Percentiles rank a stretch among this genome's conserved stretches.
These are phyloP conservation scores for Hestina assimilis DNA, from an alignment of 1,140 invertebrate genomes.

Conservation along the genomic window DNA sequence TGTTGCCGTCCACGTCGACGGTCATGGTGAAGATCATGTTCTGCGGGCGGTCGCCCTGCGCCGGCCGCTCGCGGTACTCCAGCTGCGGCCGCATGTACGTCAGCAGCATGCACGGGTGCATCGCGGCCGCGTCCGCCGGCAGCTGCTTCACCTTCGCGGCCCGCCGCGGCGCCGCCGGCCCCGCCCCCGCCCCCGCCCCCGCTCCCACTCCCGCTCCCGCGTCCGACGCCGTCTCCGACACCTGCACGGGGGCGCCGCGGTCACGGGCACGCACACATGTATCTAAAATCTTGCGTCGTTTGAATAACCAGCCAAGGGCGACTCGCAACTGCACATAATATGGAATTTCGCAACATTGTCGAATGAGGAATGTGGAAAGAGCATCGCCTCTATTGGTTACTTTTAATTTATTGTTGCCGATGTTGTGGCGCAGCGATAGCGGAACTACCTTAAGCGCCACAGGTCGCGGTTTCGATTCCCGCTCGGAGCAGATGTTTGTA, in stretches of 20 bases:
- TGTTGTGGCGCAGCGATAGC: too few species aligned
- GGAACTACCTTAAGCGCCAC: too few species aligned
- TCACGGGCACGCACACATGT: too few species aligned
- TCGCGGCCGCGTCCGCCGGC: constrained; percentile 79
- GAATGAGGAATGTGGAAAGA: too few species aligned
- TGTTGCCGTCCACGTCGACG: constrained; percentile 74
- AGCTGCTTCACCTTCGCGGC: constrained; percentile 49
- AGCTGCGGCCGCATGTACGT: constrained; percentile 85
- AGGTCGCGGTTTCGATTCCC: too few species aligned
- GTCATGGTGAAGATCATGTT: constrained; percentile 79
- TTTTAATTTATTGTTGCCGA: too few species aligned
- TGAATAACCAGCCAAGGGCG: too few species aligned
- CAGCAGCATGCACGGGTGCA: constrained; percentile 86
- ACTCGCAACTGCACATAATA: too few species aligned
- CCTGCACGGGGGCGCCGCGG: neutral
- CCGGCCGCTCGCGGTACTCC: constrained; percentile 80
- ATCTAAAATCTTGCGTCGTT: too few species aligned
- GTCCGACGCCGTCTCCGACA: constrained; percentile 7
- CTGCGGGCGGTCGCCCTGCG: constrained; percentile 79
- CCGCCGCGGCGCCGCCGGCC: constrained; percentile 4
- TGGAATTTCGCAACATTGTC: too few species aligned
- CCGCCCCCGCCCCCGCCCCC: constrained; percentile 3
- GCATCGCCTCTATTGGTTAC: too few species aligned
- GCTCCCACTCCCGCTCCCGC: constrained; percentile 10
- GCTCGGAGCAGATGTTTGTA: too few species aligned